Conservation (phyloP, 2,888 invertebrate species). For the Drosophila picticornis region DNA sequence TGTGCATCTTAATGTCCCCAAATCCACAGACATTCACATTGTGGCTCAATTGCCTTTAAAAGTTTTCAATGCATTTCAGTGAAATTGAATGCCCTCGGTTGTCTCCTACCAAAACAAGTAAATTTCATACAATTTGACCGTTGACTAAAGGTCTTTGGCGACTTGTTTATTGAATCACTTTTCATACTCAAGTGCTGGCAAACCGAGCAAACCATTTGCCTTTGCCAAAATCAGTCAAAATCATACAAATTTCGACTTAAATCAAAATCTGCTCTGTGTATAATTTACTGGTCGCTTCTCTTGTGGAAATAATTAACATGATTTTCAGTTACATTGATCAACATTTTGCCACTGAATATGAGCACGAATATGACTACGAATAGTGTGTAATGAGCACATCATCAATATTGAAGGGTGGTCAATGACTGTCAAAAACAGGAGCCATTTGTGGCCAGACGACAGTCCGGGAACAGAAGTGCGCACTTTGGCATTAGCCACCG, state of each 20-base stretch:
- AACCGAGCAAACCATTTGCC: constrained; percentile 38
- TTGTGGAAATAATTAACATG: constrained; percentile 26
- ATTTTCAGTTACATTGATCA: constrained; percentile 31
- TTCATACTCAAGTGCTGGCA: constrained; percentile 28
- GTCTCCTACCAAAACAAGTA: constrained; percentile 18
- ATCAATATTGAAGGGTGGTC: constrained; percentile 13
- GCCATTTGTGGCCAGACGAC: constrained; percentile 23
- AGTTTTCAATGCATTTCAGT: constrained; percentile 1
- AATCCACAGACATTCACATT: constrained; percentile 9
- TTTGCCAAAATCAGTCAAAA: constrained; percentile 38
- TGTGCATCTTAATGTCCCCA: constrained; percentile 15
- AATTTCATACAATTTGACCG: constrained; percentile 29
- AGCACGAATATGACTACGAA: constrained; percentile 13
- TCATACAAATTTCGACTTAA: constrained; percentile 12
- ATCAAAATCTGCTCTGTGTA: neutral
- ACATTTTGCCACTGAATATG: constrained; percentile 30
- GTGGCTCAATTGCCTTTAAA: constrained; percentile 10
- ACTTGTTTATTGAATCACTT: constrained; percentile 15
- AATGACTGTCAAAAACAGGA: constrained; percentile 69
- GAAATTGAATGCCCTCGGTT: constrained; percentile 11
- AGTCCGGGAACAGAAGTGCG: constrained; percentile 50
- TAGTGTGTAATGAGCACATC: constrained; percentile 9
- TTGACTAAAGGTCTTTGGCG: neutral
- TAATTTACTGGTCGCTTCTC: neutral
- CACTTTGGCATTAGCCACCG: constrained; percentile 65